phyloP scores from a whole-genome alignment of 2,888 invertebrate species.

The Sinopyrophorus schimmeli region DNA sequence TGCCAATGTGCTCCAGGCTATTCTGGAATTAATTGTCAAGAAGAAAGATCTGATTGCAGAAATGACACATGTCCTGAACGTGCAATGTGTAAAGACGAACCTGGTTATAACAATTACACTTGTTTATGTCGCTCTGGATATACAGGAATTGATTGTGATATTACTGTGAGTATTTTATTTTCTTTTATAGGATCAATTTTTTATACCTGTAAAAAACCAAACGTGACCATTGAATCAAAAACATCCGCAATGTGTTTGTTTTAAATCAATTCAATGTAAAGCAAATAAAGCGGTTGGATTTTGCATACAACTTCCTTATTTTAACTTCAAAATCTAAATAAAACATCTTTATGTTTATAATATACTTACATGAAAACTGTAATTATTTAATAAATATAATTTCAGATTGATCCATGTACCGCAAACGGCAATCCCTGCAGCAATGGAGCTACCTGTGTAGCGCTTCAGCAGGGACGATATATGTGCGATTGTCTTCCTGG shows the following conservation, averaged over 20 bases:
- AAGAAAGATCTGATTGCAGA: constrained; percentile 85
- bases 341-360: too few species aligned
- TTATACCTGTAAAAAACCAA: not conserved
- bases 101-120: constrained; percentile 84
- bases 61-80: constrained; percentile 92
- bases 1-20: constrained; percentile 88
- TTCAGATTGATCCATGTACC: constrained; percentile 85
- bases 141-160: constrained; percentile 88
- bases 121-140: constrained; percentile 95
- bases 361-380: too few species aligned
- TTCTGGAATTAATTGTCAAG: constrained; percentile 92
- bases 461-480: constrained; percentile 88
- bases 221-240: too few species aligned
- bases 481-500: constrained; percentile 95
- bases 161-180: constrained; percentile 65
- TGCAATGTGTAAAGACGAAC: constrained; percentile 97
- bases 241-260: too few species aligned
- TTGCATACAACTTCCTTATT: too few species aligned
- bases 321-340: too few species aligned
- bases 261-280: too few species aligned
- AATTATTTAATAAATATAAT: too few species aligned
- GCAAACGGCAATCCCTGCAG: constrained; percentile 89
- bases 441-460: constrained; percentile 87
- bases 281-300: too few species aligned
- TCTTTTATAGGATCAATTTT: not conserved